phyloP scores from a whole-genome alignment of 1,140 invertebrate species.

The Myzus persicae region DNA sequence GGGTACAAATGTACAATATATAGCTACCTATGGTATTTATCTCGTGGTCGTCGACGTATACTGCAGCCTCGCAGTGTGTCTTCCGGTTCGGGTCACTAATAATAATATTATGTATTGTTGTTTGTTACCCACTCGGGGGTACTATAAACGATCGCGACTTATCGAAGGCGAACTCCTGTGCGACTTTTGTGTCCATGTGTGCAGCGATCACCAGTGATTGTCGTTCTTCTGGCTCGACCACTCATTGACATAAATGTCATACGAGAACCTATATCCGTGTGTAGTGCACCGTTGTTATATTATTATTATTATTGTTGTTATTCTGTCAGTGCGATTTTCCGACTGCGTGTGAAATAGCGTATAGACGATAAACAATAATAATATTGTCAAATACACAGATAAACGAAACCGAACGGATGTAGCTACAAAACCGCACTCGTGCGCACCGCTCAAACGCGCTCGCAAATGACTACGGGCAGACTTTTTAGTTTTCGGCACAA shows the following conservation, averaged over 20 bases:
- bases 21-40: background rate
- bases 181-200: constrained; percentile 6
- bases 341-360: background rate
- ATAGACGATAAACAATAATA: background rate
- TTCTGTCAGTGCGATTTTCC: background rate
- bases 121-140: background rate
- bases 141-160: background rate
- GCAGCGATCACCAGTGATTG: background rate
- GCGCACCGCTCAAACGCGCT: background rate
- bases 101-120: background rate
- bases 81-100: background rate
- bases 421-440: constrained; percentile 13
- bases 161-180: background rate
- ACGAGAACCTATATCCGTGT: background rate
- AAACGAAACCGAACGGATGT: background rate
- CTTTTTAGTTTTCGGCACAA: constrained; percentile 18
- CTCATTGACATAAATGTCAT: background rate
- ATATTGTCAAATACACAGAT: no score
- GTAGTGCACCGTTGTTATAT: background rate
- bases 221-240: background rate
- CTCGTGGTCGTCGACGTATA: background rate
- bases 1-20: background rate
- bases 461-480: background rate
- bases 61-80: background rate
- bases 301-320: no score